These are phyloP conservation scores for Chrysolina americana DNA, from an alignment of 2,888 invertebrate species.

Conservation along the genomic window DNA sequence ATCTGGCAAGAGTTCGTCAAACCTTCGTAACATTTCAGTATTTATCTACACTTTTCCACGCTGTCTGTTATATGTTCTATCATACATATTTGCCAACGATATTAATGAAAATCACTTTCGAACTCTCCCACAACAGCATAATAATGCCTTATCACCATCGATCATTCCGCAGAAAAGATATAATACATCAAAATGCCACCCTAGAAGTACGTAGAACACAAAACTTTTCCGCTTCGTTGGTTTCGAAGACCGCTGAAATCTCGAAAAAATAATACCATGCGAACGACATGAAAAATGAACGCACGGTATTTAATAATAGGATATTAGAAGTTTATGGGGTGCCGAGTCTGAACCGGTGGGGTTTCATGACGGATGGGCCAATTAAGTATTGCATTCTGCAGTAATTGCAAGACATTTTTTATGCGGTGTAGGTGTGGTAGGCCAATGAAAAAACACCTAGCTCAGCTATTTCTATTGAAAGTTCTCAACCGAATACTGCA, in stretches of 20 bases:
- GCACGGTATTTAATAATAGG: constrained; percentile 46
- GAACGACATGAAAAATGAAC: constrained; percentile 47
- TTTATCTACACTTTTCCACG: neutral
- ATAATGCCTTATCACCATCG: constrained; percentile 8
- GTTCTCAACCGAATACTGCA: no score
- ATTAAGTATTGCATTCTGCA: constrained; percentile 31
- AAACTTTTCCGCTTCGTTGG: constrained; percentile 47
- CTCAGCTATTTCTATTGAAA: no score
- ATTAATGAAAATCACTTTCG: constrained; percentile 3
- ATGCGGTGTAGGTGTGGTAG: no score
- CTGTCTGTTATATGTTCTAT: neutral
- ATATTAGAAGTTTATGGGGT: constrained; percentile 51
- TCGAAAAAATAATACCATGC: constrained; percentile 28
- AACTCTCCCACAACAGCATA: constrained; percentile 1
- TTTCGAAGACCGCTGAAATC: constrained; percentile 23
- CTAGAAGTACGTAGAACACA: constrained; percentile 32
- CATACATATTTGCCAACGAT: neutral
- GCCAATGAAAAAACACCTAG: no score
- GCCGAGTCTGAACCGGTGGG: constrained; percentile 37
- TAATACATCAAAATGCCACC: constrained; percentile 31
- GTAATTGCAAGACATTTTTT: neutral
- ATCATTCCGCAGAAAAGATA: neutral
- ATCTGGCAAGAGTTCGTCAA: neutral
- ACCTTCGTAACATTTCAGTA: neutral
- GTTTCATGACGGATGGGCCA: constrained; percentile 34